A percentile compares a stretch with the other conserved stretches of the same genome.
Evolutionary conservation across 2,888 invertebrate genomes (phyloP).

Genomic region (Spialia ferax): DNA sequence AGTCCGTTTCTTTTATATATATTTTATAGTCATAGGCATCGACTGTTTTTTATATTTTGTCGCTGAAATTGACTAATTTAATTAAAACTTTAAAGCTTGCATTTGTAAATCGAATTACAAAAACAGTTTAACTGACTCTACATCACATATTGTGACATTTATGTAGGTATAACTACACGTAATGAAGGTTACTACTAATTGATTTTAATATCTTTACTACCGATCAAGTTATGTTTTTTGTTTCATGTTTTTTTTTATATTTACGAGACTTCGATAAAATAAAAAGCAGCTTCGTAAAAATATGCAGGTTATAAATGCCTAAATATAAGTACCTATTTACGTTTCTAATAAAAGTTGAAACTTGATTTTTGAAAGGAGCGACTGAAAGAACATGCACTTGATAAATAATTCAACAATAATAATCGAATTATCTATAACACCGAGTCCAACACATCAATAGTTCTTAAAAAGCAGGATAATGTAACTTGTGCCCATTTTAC

Average conservation of each 20-base stretch:
- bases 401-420: constrained; percentile 71
- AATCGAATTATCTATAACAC: constrained; percentile 68
- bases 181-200: constrained; percentile 22
- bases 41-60: background rate
- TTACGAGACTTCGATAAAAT: too few species aligned
- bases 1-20: too few species aligned
- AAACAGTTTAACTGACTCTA: constrained; percentile 2
- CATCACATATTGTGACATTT: constrained; percentile 29
- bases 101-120: constrained; percentile 8
- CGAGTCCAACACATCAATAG: background rate
- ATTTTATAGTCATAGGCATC: too few species aligned
- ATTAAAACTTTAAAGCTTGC: background rate
- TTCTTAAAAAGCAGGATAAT: background rate
- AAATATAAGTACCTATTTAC: constrained; percentile 11
- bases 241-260: too few species aligned
- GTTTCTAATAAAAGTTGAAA: background rate
- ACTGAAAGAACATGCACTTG: too few species aligned
- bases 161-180: background rate
- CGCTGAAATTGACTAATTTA: background rate
- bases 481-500: background rate
- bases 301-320: too few species aligned
- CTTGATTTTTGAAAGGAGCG: constrained; percentile 51
- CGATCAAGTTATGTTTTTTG: background rate
- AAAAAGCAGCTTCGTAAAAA: background rate
- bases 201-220: background rate